Evolutionary conservation across 2,888 invertebrate genomes (phyloP), one percentile per base, ranked within the genome.

Genomic region (Epicampocera succincta): DNA sequence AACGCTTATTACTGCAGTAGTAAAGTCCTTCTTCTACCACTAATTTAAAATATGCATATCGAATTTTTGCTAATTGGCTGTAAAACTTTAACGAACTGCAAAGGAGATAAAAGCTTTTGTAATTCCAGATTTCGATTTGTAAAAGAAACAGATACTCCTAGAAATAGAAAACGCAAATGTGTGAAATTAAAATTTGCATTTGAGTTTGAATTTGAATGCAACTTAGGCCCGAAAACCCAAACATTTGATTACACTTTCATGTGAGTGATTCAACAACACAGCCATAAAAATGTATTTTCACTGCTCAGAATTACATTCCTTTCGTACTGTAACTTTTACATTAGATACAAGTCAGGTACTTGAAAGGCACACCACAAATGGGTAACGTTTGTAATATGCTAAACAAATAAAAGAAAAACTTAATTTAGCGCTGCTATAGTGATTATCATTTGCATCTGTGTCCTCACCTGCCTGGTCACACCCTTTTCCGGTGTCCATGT

Each of bases 1-100:
- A 33, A 12, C 19, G 21, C 52, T 17, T 15, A 44, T 58, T 33
- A 65, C 29, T 13, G 42, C 8, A 21, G 17, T 25, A 46, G 40
- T 69, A 25, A 15, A 63, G 40, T 8, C 11, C 50, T 19, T 50
- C 29, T 44, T 65, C 15, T 56, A 17, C 19, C 61, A 42, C 50
- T 58, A 48, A 60, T 78, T 52, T 52, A 60, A 73, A 78, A 33
- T 17, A 65, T 48, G 78, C 72, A 73, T 40, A 66, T 73, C 78
- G 66, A 78, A 78, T 78, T 52, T 66, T 38, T 40, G 19, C 72
- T 78, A 78, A 78, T 78, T 78, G 72, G 66, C 60, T 66, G 60
- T 78, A 66, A 73, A 78, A 66, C 58, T 52, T 71, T 48, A 19
- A 56, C 13, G 63, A 69, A 56, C n/a, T 40, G 17, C 46, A 69